These are phyloP conservation scores for Trachelus stipa DNA, from an alignment of 2,888 invertebrate genomes.

Conservation along the genomic window DNA sequence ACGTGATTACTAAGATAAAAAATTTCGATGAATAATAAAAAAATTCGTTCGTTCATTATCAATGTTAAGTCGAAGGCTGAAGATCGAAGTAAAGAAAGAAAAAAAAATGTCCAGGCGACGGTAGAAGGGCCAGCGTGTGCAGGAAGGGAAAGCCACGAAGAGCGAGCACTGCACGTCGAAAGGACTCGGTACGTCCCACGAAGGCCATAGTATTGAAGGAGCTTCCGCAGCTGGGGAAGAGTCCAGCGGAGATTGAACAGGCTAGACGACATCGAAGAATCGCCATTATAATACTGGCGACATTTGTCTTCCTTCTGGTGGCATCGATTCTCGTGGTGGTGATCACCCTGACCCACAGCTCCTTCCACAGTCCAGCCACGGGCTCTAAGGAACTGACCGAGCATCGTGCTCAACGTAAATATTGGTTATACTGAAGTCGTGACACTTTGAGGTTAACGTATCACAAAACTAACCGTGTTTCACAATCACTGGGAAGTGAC, in stretches of 20 bases:
- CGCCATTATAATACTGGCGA: constrained; percentile 78
- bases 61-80: no score
- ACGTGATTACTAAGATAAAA: no score
- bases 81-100: no score
- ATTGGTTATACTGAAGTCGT: constrained; percentile 21
- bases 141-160: constrained; percentile 48
- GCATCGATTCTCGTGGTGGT: constrained; percentile 82
- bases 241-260: constrained; percentile 70
- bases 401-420: constrained; percentile 54
- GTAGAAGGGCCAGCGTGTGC: constrained; percentile 52
- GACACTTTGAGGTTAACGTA: constrained; percentile 14
- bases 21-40: no score
- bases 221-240: constrained; percentile 65
- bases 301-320: constrained; percentile 79
- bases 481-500: no score
- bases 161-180: constrained; percentile 71
- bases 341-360: constrained; percentile 81
- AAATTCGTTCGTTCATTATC: no score
- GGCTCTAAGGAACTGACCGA: constrained; percentile 67
- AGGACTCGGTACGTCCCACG: constrained; percentile 79
- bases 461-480: no score
- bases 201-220: constrained; percentile 49
- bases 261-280: constrained; percentile 77
- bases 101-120: constrained; percentile 45
- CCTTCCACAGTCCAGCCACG: constrained; percentile 73